Evolutionary conservation across 2,888 invertebrate species (phyloP).

Genomic region (Dioctria rufipes): DNA sequence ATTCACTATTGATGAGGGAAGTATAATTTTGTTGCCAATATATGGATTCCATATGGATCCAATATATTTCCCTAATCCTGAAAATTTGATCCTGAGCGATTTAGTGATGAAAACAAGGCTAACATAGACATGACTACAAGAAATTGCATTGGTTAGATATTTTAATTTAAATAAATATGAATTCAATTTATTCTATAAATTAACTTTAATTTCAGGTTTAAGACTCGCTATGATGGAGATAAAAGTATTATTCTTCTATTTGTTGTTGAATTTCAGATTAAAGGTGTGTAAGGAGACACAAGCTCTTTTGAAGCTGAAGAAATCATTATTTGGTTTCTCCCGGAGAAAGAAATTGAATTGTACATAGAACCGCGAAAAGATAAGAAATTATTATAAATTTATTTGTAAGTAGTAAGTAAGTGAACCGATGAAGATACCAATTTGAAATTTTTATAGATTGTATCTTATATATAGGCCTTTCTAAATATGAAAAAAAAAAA

Average conservation of each 20-base stretch:
- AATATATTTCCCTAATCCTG: slow-evolving; percentile 73
- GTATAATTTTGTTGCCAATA: slow-evolving; percentile 64
- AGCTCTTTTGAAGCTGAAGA: slow-evolving; percentile 52
- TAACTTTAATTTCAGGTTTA: slow-evolving; percentile 38
- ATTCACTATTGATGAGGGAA: slow-evolving; percentile 54
- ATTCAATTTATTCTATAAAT: neutral
- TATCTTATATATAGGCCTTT: no score
- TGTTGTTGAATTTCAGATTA: slow-evolving; percentile 52
- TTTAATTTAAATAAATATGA: neutral
- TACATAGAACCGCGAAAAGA: neutral
- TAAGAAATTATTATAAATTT: neutral
- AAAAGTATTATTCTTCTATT: slow-evolving; percentile 51
- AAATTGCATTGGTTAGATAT: slow-evolving; percentile 74
- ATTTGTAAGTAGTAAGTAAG: slow-evolving; percentile 62
- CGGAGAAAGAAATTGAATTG: slow-evolving; percentile 2
- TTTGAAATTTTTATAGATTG: no score
- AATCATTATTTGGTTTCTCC: neutral
- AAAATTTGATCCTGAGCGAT: slow-evolving; percentile 76
- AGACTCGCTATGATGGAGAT: slow-evolving; percentile 56
- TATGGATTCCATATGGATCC: slow-evolving; percentile 73
- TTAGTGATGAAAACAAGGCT: slow-evolving; percentile 74
- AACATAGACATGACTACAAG: slow-evolving; percentile 72
- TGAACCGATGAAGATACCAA: no score
- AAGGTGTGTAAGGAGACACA: slow-evolving; percentile 47
- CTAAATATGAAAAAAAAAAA: no score